Percentiles rank a stretch among this genome's conserved stretches.
phyloP scores from a whole-genome alignment of 2,888 invertebrate genomes.

The Heliconius erato region DNA sequence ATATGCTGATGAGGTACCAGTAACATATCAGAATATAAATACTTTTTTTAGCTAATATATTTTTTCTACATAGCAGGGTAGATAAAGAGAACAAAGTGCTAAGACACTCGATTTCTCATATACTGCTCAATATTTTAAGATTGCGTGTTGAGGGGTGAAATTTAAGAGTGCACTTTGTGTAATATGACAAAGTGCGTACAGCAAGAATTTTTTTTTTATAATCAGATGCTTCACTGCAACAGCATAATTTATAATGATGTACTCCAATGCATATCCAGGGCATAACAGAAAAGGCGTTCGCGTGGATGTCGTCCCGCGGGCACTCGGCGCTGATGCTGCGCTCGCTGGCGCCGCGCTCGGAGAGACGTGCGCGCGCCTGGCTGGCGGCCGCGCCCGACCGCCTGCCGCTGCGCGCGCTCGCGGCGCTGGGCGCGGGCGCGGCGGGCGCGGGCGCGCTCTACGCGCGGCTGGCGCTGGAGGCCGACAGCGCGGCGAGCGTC shows the following conservation, averaged over 20 bases:
- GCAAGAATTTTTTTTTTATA: too few species aligned
- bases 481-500: slow-evolving; percentile 88
- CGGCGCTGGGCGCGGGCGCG: slow-evolving; percentile 78
- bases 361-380: slow-evolving; percentile 45
- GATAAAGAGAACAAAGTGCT: too few species aligned
- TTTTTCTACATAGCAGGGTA: too few species aligned
- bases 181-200: too few species aligned
- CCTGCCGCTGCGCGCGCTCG: slow-evolving; percentile 58
- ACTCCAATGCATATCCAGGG: slow-evolving; percentile 60
- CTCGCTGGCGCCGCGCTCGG: slow-evolving; percentile 45
- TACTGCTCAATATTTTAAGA: too few species aligned
- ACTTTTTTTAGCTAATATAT: too few species aligned
- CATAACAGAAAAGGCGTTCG: slow-evolving; percentile 66
- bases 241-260: too few species aligned
- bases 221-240: too few species aligned
- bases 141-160: too few species aligned
- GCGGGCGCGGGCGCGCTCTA: slow-evolving; percentile 81
- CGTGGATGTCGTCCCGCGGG: slow-evolving; percentile 52
- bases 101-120: too few species aligned
- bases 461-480: slow-evolving; percentile 84
- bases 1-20: slow-evolving; percentile 70
- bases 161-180: too few species aligned
- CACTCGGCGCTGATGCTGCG: slow-evolving; percentile 49
- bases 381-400: slow-evolving; percentile 51
- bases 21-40: too few species aligned